Conservation (phyloP, 2,888 invertebrate genomes). For the Eugnorisma glareosa region DNA sequence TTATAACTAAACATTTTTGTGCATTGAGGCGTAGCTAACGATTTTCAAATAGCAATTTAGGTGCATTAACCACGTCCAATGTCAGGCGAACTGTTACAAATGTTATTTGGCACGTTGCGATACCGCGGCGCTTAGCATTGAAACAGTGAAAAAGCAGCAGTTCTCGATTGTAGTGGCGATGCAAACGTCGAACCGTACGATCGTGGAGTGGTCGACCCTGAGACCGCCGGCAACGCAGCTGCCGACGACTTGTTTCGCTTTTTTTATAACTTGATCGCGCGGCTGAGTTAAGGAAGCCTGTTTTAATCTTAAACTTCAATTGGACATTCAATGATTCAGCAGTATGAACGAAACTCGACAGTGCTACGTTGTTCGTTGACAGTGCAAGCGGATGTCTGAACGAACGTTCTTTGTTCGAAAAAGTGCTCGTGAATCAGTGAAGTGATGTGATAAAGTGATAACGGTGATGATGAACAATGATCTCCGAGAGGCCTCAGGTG, state of each 20-base stretch:
- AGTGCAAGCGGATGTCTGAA: constrained; percentile 63
- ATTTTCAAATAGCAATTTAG: constrained; percentile 67
- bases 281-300: constrained; percentile 71
- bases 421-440: constrained; percentile 63
- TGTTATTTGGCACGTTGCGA: constrained; percentile 75
- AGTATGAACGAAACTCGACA: constrained; percentile 63
- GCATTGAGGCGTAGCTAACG: constrained; percentile 58
- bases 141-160: constrained; percentile 80
- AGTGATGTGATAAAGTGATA: constrained; percentile 76
- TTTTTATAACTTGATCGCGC: constrained; percentile 70
- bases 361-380: constrained; percentile 56
- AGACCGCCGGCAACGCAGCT: constrained; percentile 80
- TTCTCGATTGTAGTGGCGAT: constrained; percentile 74
- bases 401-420: constrained; percentile 64
- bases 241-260: constrained; percentile 79
- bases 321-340: constrained; percentile 65
- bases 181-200: constrained; percentile 77
- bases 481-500: constrained; percentile 86
- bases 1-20: constrained; percentile 45
- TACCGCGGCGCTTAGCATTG: constrained; percentile 78
- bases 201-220: constrained; percentile 87
- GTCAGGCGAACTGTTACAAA: constrained; percentile 74
- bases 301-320: constrained; percentile 63
- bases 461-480: constrained; percentile 87
- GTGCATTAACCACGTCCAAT: constrained; percentile 75